Evolutionary conservation across 1,140 invertebrate genomes (phyloP).

Genomic region (Lordiphosa mommai): DNA sequence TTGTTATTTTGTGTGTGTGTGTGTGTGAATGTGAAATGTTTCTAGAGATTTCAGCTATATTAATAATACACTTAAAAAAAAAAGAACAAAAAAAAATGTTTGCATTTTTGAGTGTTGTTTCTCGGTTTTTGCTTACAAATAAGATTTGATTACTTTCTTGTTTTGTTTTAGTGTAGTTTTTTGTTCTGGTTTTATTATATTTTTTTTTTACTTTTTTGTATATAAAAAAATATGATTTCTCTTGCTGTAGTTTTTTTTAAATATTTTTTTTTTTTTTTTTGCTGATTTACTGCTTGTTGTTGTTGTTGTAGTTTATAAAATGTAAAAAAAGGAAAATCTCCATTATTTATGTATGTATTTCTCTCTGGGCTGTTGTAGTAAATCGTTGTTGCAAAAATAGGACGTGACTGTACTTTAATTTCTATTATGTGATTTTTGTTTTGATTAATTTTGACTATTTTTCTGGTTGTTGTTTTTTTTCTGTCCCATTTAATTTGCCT

Average conservation of each 20-base stretch:
- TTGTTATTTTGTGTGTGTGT: constrained; percentile 18
- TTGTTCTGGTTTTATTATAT: constrained; percentile 11
- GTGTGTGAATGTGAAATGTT: constrained; percentile 29
- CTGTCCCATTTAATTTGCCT: neutral
- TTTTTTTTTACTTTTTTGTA: constrained; percentile 37
- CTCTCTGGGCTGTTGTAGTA: constrained; percentile 46
- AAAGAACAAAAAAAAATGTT: constrained; percentile 55
- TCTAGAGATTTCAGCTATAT: constrained; percentile 69
- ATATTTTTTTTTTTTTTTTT: constrained; percentile 23
- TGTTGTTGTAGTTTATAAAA: constrained; percentile 12
- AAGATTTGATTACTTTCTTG: constrained; percentile 60
- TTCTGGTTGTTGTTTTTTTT: constrained; percentile 33
- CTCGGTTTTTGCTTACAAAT: constrained; percentile 55
- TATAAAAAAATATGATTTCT: constrained; percentile 71
- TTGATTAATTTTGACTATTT: constrained; percentile 76
- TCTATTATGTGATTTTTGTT: constrained; percentile 38
- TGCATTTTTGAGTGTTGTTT: constrained; percentile 25
- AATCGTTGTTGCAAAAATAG: constrained; percentile 80
- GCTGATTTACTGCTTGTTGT: constrained; percentile 1
- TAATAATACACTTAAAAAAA: constrained; percentile 62
- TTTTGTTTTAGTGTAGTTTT: constrained; percentile 18
- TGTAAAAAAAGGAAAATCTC: too few relatives aligned
- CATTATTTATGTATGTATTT: too few relatives aligned
- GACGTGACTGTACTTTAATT: constrained; percentile 79
- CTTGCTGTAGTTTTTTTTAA: constrained; percentile 42